Percentiles rank a stretch among this genome's conserved stretches.
Evolutionary conservation across 2,888 invertebrate genomes (phyloP).

Genomic region (Cheilosia vulpina): DNA sequence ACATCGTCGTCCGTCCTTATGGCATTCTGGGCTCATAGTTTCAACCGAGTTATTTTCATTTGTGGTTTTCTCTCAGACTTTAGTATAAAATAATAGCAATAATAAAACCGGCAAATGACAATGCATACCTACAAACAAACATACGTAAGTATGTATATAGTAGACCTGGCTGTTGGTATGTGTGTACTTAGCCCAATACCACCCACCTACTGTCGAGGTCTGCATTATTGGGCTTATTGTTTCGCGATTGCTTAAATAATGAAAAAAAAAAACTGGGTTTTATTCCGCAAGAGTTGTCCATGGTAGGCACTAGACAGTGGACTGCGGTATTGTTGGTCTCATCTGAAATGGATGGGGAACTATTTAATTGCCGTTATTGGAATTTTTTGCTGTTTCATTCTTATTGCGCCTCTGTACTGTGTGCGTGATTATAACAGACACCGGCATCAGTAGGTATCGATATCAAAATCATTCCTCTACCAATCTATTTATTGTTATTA

Average conservation of each 20-base stretch:
- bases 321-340: conserved; percentile 18
- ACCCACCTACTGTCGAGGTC: conserved; percentile 5
- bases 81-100: conserved; percentile 60
- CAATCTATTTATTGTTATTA: too few relatives aligned
- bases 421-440: background rate
- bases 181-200: background rate
- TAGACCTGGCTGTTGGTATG: too few relatives aligned
- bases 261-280: conserved; percentile 55
- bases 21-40: conserved; percentile 36
- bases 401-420: background rate
- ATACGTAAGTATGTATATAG: background rate
- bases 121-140: conserved; percentile 7
- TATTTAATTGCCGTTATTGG: conserved; percentile 62
- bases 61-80: conserved; percentile 55
- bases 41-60: conserved; percentile 68
- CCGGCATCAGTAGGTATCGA: too few relatives aligned
- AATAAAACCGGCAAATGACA: conserved; percentile 54
- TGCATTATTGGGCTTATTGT: conserved; percentile 63
- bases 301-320: background rate
- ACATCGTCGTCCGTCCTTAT: background rate
- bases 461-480: too few relatives aligned
- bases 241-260: conserved; percentile 64
- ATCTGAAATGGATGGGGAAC: conserved; percentile 21
- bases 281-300: conserved; percentile 5
- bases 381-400: conserved; percentile 54